phyloP scores from a whole-genome alignment of 2,113 vertebrate species.

The Arvicanthis niloticus region DNA sequence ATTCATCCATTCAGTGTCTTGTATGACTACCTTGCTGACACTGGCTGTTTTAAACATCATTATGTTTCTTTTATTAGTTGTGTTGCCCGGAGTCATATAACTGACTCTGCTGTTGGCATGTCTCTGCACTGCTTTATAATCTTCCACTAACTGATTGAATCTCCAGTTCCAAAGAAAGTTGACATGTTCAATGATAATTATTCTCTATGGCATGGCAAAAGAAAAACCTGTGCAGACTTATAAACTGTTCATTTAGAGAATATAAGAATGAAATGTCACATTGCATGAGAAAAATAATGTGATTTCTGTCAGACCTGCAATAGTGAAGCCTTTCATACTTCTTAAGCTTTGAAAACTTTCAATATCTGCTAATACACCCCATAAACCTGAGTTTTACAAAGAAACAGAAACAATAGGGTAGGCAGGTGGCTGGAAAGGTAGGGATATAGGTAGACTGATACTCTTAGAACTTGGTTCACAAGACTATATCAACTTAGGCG shows the following conservation, averaged over 20 bases:
- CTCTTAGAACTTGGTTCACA: neutral
- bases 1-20: neutral
- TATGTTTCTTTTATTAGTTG: neutral
- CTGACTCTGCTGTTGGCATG: neutral
- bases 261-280: constrained; percentile 44
- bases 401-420: neutral
- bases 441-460: too few relatives aligned
- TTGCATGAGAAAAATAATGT: constrained; percentile 2
- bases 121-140: neutral
- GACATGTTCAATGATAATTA: neutral
- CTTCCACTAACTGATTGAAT: neutral
- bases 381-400: neutral
- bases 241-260: constrained; percentile 18
- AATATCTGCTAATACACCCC: neutral
- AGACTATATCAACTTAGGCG: neutral
- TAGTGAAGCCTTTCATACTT: neutral
- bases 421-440: neutral
- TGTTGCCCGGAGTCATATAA: neutral
- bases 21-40: neutral
- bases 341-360: neutral
- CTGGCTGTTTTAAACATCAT: neutral
- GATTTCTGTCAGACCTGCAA: neutral
- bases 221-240: neutral
- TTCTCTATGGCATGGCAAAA: neutral
- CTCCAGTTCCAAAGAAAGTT: constrained; percentile 24